A percentile compares a stretch with the other conserved stretches of the same genome.
These are phyloP conservation scores for Autographa pulchrina DNA, from an alignment of 2,888 invertebrate species.

Conservation along the genomic window DNA sequence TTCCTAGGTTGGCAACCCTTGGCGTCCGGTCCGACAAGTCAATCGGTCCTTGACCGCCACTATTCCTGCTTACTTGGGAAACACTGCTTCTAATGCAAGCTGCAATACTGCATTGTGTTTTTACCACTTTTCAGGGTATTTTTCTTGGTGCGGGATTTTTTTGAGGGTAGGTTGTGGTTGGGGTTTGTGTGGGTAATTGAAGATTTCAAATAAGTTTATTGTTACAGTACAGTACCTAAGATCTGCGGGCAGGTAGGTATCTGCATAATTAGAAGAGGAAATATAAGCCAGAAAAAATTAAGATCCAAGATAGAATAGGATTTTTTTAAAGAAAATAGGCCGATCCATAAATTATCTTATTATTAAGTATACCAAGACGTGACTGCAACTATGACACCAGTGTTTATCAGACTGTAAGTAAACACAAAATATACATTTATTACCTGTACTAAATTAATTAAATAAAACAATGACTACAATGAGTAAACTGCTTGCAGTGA, in stretches of 20 bases:
- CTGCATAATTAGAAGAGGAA: too few species aligned
- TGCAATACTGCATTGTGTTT: slow-evolving; percentile 20
- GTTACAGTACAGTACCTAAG: too few species aligned
- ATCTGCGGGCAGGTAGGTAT: too few species aligned
- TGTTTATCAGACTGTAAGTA: background rate
- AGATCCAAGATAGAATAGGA: too few species aligned
- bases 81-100: slow-evolving; percentile 49
- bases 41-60: slow-evolving; percentile 79
- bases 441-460: background rate
- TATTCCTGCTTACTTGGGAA: slow-evolving; percentile 44
- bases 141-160: background rate
- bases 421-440: background rate
- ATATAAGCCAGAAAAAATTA: too few species aligned
- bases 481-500: slow-evolving; percentile 21
- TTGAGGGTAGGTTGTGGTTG: slow-evolving; percentile 7
- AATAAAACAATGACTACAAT: slow-evolving; percentile 9
- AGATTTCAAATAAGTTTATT: too few species aligned
- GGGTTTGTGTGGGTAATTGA: background rate
- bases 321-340: too few species aligned
- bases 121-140: slow-evolving; percentile 24
- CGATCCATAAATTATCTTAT: background rate
- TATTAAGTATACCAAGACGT: background rate
- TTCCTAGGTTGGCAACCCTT: slow-evolving; percentile 76
- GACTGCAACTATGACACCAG: background rate
- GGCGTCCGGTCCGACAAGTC: slow-evolving; percentile 82